Percentiles rank a stretch among this genome's conserved stretches.
These are phyloP conservation scores for Catocala fraxini DNA, from an alignment of 2,888 invertebrate genomes.

Conservation along the genomic window DNA sequence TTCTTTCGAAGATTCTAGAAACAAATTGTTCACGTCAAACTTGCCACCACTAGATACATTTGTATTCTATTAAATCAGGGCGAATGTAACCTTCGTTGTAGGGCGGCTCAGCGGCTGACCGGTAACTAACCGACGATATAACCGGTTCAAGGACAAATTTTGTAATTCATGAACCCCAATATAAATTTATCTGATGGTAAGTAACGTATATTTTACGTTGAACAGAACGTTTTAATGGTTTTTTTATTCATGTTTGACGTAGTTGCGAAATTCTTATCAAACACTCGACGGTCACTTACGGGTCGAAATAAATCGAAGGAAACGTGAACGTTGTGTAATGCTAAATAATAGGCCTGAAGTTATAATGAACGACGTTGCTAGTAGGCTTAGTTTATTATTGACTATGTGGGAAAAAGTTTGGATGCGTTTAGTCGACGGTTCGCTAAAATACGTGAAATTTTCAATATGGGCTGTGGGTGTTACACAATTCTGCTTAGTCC, in stretches of 20 bases:
- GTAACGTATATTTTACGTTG: slow-evolving; percentile 49
- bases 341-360: too few species aligned
- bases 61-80: slow-evolving; percentile 22
- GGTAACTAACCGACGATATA: slow-evolving; percentile 41
- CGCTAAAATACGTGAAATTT: too few species aligned
- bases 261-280: slow-evolving; percentile 5
- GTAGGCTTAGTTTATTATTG: too few species aligned
- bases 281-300: background rate
- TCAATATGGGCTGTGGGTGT: too few species aligned
- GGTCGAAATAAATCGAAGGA: background rate
- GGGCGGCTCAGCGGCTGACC: slow-evolving; percentile 49
- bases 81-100: slow-evolving; percentile 67
- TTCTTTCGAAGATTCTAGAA: background rate
- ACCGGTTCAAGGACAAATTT: slow-evolving; percentile 76
- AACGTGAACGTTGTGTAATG: too few species aligned
- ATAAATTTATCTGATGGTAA: slow-evolving; percentile 73
- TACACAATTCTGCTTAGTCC: too few species aligned
- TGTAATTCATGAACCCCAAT: slow-evolving; percentile 75
- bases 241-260: slow-evolving; percentile 12
- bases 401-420: too few species aligned
- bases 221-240: slow-evolving; percentile 45
- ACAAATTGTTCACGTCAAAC: background rate
- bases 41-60: background rate
- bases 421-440: too few species aligned
- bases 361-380: too few species aligned